Conservation (phyloP, 2,888 invertebrate species). For the Terebella lapidaria region DNA sequence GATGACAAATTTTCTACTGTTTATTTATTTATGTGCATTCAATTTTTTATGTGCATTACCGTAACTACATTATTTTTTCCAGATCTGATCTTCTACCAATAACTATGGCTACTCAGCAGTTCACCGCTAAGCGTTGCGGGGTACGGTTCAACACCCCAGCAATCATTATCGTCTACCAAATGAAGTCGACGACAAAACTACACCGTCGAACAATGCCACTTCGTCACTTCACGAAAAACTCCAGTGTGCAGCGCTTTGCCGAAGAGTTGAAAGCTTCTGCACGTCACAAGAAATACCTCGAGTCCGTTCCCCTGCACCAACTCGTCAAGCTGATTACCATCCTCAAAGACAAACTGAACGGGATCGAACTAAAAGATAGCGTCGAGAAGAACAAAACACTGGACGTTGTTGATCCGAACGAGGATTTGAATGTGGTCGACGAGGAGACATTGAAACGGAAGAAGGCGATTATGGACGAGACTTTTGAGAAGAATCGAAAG, state of each 20-base stretch:
- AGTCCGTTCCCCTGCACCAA: constrained; percentile 47
- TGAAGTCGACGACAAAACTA: constrained; percentile 9
- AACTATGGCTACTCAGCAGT: background rate
- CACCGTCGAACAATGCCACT: constrained; percentile 54
- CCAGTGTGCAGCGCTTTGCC: constrained; percentile 45
- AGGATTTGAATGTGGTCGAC: constrained; percentile 56
- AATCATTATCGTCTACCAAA: constrained; percentile 44
- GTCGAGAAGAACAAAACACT: constrained; percentile 45
- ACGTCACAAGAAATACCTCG: constrained; percentile 50
- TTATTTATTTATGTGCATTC: background rate
- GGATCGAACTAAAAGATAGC: constrained; percentile 50
- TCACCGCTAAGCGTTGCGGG: constrained; percentile 42
- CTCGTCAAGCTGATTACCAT: constrained; percentile 55
- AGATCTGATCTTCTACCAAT: background rate
- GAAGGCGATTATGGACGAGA: constrained; percentile 56
- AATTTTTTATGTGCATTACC: too few relatives aligned
- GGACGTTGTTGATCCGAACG: constrained; percentile 53
- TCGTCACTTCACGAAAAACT: constrained; percentile 51
- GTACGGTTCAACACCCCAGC: constrained; percentile 51
- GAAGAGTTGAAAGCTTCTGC: constrained; percentile 45
- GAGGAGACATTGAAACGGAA: constrained; percentile 52
- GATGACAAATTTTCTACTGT: too few relatives aligned
- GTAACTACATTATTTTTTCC: background rate
- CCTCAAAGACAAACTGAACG: constrained; percentile 54
- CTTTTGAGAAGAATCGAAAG: constrained; percentile 53